Base-by-base conservation (phyloP, 2,113 vertebrate genomes). In the Ctenodactylus gundi region DNA sequence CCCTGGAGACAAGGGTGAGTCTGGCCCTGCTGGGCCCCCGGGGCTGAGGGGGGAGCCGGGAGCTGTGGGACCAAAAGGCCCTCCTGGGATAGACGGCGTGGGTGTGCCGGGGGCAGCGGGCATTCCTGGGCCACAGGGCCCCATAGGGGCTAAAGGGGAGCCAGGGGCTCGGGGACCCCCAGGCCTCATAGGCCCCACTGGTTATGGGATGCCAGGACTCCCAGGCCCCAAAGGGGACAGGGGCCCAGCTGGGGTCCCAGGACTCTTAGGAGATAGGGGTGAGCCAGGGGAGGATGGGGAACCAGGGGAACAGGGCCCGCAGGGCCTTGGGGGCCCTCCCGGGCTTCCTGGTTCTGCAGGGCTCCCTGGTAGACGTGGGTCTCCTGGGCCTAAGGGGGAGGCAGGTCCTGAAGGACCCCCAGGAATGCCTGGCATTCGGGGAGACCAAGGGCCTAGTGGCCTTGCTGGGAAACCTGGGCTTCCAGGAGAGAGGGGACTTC, bases 291-390 rank as follows among this genome's bases (percentile, higher is more conserved):
- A 98, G 36, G 98, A 98, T 18, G 99, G 99, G 7, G 98, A 98
- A 76, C 97, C 98, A 0, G 99, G 99, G 0, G 98, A 98, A 31
- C 97, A 97, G 1, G 99, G 99, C 9, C 98, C 98, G 78, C 98
- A 98, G 3, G 99, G 99, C 80, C 97, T 98, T 58, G 97, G 98
- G 7, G 99, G 99, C 21, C 96, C 98, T 0, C 98, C 99, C 5
- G 99, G 99, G 53, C 97, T 98, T 11, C 99, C 99, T 1, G 99
- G 99, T 0, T 98, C 99, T 95, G 99, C 99, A 98, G 99, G 99
- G 57, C 98, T 99, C 64, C 99, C 99, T 36, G 99, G 99, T 91
- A 99, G 99, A 97, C 98, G 99, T 39, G 99, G 99, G 39, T 94
- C 99, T 27, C 98, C 98, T 3, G 99, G 99, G 7, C 84, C 96